These are phyloP conservation scores for Sclerurus mexicanus DNA, from an alignment of 2,113 vertebrate genomes.

Conservation along the genomic window DNA sequence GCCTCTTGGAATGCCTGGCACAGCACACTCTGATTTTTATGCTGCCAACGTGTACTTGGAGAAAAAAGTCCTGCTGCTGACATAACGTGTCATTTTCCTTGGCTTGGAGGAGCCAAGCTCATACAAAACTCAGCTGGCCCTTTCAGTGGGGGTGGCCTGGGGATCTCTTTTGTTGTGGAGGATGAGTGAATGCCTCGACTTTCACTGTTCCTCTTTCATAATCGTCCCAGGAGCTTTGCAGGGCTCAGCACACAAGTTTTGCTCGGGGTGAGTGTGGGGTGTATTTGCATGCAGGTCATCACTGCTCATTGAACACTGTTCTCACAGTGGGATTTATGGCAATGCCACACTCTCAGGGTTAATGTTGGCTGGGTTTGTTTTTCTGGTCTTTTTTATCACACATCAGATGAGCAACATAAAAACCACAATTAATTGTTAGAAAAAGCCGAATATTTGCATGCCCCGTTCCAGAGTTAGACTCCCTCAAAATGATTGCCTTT, in stretches of 20 bases:
- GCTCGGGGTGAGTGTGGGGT: background rate
- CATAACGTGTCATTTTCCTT: background rate
- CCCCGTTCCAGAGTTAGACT: background rate
- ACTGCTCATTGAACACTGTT: background rate
- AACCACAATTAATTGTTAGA: background rate
- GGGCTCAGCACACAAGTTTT: background rate
- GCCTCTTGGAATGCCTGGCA: background rate
- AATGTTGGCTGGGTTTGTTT: background rate
- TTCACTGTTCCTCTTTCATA: background rate
- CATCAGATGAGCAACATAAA: background rate
- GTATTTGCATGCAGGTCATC: background rate
- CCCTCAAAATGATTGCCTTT: background rate
- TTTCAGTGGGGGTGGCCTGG: background rate
- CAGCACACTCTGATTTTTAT: background rate
- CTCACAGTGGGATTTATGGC: background rate
- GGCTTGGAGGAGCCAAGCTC: background rate
- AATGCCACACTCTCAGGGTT: background rate
- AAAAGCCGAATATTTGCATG: accelerated
- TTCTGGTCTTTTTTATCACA: background rate
- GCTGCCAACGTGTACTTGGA: background rate
- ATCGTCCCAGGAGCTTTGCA: background rate
- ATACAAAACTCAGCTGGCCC: background rate
- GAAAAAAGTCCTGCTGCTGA: background rate
- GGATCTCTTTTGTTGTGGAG: background rate
- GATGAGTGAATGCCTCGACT: background rate